Evolutionary conservation across 1,140 invertebrate genomes (phyloP), one percentile per base, ranked within the genome.

Genomic region (Asobara japonica): DNA sequence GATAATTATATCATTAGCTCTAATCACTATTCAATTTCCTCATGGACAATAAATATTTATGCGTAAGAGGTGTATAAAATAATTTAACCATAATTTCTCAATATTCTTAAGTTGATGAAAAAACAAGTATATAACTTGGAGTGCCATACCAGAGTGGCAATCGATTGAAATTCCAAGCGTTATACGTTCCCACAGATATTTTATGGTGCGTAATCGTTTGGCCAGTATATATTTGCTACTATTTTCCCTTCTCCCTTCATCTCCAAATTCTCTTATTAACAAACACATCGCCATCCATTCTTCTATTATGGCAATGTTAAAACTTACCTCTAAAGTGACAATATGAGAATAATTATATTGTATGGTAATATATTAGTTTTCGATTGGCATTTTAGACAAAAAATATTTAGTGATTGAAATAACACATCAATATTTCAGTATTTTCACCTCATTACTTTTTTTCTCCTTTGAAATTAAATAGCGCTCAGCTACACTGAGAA

Each of bases 81-180:
- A 45, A 45, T 45, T 45, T 5, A 45, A 16, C n/a, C 41, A 45
- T 45, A 45, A 45, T 45, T 45, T 45, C 41, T 45, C 41, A 45
- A 45, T 45, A 18, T 45, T 45, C 13, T 45, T 16, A 45, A n/a
- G 3, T 7, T 10, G n/a, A 3, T 45, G 51, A 30, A 16, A 30
- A 62, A 62, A 62, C 30, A 29, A 31, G 60, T 30, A 11, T 33
- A 62, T 62, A 30, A 30, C 16, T 62, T 27, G n/a, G 31, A 62
- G 29, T 62, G 13, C 13, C 8, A 62, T 29, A 16, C 27, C 29
- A 30, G 29, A 62, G 51, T 56, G 60, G 60, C 29, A 31, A 62
- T 62, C 60, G 60, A 62, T 62, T 62, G 60, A 18, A 62, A 62
- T 62, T 62, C 60, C 60, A 62, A 62, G 25, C n/a, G 60, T 62